Percentiles rank a stretch among this genome's conserved stretches.
Conservation (phyloP, 2,113 vertebrate genomes). For the Perca fluviatilis region DNA sequence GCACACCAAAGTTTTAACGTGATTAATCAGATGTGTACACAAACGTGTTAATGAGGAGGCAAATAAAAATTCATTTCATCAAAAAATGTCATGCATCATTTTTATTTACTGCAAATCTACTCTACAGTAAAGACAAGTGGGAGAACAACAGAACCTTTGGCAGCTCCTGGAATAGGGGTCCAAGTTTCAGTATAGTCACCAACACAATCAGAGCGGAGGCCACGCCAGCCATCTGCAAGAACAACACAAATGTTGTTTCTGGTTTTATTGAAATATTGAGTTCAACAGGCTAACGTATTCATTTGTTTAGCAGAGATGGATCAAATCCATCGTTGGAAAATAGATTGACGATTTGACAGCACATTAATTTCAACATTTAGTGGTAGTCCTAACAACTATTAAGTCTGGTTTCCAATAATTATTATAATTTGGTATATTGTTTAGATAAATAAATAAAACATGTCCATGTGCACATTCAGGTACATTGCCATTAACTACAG, state of each 20-base stretch:
- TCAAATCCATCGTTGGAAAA: background rate
- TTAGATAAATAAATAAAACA: background rate
- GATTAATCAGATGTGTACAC: background rate
- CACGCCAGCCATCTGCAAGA: conserved; percentile 88
- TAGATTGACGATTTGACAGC: background rate
- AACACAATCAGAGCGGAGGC: conserved; percentile 90
- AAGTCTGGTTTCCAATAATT: background rate
- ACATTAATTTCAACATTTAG: background rate
- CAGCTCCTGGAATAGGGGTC: conserved; percentile 91
- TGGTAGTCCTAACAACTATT: background rate
- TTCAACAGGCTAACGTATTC: background rate
- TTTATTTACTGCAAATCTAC: background rate
- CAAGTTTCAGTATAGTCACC: conserved; percentile 92
- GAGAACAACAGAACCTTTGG: conserved; percentile 88
- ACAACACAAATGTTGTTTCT: conserved; percentile 1
- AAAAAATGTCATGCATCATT: background rate
- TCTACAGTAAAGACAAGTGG: background rate
- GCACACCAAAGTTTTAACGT: background rate
- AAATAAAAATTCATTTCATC: background rate
- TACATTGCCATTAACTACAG: background rate
- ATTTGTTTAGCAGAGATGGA: background rate
- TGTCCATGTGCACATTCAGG: background rate
- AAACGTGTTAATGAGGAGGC: background rate
- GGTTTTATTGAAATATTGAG: background rate
- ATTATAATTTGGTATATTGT: background rate